Base-by-base conservation (phyloP, 2,888 invertebrate genomes). In the Antitype chi region DNA sequence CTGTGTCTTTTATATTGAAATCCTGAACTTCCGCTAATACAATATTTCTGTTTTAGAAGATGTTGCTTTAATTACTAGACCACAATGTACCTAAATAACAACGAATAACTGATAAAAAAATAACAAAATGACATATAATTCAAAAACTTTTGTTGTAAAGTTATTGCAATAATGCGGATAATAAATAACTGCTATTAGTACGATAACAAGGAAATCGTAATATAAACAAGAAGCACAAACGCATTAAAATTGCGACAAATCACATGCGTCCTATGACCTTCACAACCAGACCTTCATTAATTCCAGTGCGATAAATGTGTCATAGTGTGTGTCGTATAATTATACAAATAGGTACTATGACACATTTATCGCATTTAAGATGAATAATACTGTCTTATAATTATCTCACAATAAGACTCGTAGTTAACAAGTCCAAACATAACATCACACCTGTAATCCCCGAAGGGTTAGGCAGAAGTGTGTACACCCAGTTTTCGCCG, bases 231-330 rank as follows among this genome's bases (percentile, higher is more conserved):
- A 62, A 13, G 20, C 23, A 32, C 32, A 23, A 28, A 38, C 43
- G 38, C 15, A 60, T 38, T 60, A 15, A 68, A 63, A 68, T 68
- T 71, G 57, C 17, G 47, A 47, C 53, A 62, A 28, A 25, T 62
- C 52, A 47, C 70, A 75, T 47, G 32, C 67, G 62, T 67, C 70
- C 75, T 60, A 60, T 75, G 67, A 70, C 82, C 81, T 81, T 75
- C 80, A 5, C 25, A 69, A 23, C 23, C 15, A 7, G 28, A 64
- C 63, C 84, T 67, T 67, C 32, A 80, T 75, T 63, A 55, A 62
- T 84, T 57, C 53, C 23, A 70, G 43, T n/a, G 55, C n/a, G n/a
- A 25, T 70, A 53, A 81, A 68, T 64, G 53, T 64, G 20, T 64
- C 52, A 81, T 74, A 43, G 63, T 28, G 5, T 60, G 8, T 32